Evolutionary conservation across 2,888 invertebrate genomes (phyloP).

Genomic region (Lepidocyrtinus sp.): DNA sequence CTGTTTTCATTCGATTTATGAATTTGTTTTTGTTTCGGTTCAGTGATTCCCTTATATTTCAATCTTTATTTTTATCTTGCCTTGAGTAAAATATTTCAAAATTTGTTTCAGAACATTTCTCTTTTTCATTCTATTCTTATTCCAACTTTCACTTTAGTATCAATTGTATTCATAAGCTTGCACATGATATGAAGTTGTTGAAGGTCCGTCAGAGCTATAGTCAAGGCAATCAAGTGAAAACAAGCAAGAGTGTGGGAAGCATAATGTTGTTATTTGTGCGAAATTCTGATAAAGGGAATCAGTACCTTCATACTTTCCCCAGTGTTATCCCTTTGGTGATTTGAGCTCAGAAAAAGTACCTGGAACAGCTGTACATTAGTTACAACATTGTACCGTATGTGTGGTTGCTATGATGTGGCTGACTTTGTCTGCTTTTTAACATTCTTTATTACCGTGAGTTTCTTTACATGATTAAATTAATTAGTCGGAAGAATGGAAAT

Average conservation of each 20-base stretch:
- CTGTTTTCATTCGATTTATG: conserved; percentile 3
- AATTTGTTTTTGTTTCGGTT: not conserved
- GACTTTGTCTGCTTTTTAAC: conserved; percentile 66
- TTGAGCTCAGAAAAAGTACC: conserved; percentile 15
- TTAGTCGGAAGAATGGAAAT: not conserved
- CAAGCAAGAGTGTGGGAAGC: too few species aligned
- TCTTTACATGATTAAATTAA: not conserved
- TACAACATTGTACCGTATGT: conserved; percentile 49
- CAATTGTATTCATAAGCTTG: too few species aligned
- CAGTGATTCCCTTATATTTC: conserved; percentile 1
- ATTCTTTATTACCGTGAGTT: conserved; percentile 65
- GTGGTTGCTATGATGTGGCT: conserved; percentile 62
- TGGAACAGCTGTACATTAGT: conserved; percentile 16
- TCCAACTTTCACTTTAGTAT: too few species aligned
- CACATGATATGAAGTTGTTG: too few species aligned
- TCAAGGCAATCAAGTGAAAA: too few species aligned
- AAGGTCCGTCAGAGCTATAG: too few species aligned
- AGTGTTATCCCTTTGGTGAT: conserved; percentile 23
- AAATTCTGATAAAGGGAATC: not conserved
- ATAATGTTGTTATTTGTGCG: too few species aligned
- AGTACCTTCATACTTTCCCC: not conserved
- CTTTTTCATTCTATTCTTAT: too few species aligned
- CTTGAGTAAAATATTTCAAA: too few species aligned
- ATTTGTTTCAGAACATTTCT: too few species aligned
- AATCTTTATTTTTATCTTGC: too few species aligned